Evolutionary conservation across 2,888 invertebrate species (phyloP), one percentile per base, ranked within the genome.

Genomic region (Enchytraeus crypticus): DNA sequence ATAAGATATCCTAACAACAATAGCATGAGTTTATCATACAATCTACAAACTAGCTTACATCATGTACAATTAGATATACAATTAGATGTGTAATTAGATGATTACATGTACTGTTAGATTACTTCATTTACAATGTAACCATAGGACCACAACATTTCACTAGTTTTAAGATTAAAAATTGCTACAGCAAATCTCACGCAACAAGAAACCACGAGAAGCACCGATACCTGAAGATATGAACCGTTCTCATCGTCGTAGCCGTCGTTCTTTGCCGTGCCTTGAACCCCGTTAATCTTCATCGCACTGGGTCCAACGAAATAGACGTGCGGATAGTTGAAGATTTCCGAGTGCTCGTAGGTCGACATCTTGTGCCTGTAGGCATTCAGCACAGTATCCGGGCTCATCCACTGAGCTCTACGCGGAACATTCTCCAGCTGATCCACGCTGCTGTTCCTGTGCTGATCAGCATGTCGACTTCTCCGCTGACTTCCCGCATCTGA

Each of bases 311-410:
- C 97, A 72, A 92, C 89, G 77, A 88, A 90, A 80, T 87, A 90
- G 74, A 93, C 88, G 79, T 73, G 68, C 4, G 90, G 88, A 79
- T 92, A 98, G 75, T 88, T 88, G 78, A 88, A 90, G 73, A 98
- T 96, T 84, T 98, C 97, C 73, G 90, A 89, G 76, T 93, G 91
- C 82, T 98, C 97, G 81, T 90, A 97, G 11, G 91, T 89, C 59
- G 95, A 92, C 67, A 98, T 84, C 81, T 95, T 93, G 80, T 80
- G 77, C 74, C 80, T 81, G 70, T 80, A 83, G 53, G 80, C 79
- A 64, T 81, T 79, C 73, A 82, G 75, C 11, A 82, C 82, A 3
- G 72, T 64, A 62, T 77, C 78, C 83, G 97, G 88, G 38, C 38
- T 38, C 38, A 38, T 38, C 38, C 38, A 38, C 18, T 38, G 38